These are phyloP conservation scores for Antechinus flavipes DNA, from an alignment of 2,113 vertebrate genomes.

Conservation along the genomic window DNA sequence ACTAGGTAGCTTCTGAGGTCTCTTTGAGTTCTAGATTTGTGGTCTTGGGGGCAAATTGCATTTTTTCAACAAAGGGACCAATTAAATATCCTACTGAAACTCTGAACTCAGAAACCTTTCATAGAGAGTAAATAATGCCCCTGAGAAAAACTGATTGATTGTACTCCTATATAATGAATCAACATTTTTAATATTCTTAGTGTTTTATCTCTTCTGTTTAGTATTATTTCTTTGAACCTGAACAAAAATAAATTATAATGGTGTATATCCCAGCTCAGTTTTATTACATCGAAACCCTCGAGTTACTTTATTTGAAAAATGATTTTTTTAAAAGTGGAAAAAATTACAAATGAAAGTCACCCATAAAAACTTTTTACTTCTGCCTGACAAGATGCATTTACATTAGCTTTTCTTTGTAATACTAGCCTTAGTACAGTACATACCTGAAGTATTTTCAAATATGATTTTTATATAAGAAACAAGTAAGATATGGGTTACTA, in stretches of 20 bases:
- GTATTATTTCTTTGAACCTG: constrained; percentile 33
- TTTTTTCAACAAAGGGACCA: constrained; percentile 12
- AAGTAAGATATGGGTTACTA: too few relatives aligned
- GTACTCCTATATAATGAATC: constrained; percentile 7
- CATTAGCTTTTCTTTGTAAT: not conserved
- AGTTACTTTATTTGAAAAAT: constrained; percentile 24
- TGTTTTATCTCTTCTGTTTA: constrained; percentile 24
- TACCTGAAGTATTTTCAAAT: too few relatives aligned
- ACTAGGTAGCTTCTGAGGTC: not conserved
- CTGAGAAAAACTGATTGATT: not conserved
- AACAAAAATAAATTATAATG: constrained; percentile 48
- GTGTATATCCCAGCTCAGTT: not conserved
- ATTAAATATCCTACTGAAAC: not conserved
- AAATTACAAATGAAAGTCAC: constrained; percentile 51
- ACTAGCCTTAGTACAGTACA: not conserved
- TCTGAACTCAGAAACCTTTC: not conserved
- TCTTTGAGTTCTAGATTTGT: not conserved
- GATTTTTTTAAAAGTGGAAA: constrained; percentile 49
- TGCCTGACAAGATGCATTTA: constrained; percentile 32
- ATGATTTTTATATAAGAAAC: too few relatives aligned
- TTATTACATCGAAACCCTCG: constrained; percentile 3
- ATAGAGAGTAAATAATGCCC: not conserved
- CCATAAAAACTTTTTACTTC: constrained; percentile 34
- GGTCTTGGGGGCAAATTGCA: not conserved
- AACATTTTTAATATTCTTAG: constrained; percentile 33